Percentiles rank a stretch among this genome's conserved stretches.
Conservation (phyloP, 2,888 invertebrate genomes). For the Trachelus stipa region DNA sequence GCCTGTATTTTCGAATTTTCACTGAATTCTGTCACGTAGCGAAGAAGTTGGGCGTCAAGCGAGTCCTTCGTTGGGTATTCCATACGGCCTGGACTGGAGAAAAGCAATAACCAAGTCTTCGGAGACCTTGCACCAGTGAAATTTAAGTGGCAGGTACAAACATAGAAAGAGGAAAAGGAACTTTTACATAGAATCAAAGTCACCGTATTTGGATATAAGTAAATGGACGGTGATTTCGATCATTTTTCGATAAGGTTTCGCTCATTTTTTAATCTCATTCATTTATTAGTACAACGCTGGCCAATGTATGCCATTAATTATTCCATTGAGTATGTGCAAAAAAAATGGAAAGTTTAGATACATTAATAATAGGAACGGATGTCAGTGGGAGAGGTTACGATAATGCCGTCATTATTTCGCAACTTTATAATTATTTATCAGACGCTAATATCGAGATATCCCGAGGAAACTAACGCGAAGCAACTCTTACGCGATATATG, state of each 20-base stretch:
- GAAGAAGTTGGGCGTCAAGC: background rate
- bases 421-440: background rate
- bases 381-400: background rate
- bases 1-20: background rate
- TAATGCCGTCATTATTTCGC: background rate
- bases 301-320: background rate
- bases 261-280: background rate
- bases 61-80: conserved; percentile 1
- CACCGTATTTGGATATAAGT: background rate
- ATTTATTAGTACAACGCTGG: too few species aligned
- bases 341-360: background rate
- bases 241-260: background rate
- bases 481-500: background rate
- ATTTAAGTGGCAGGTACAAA: background rate
- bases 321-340: background rate
- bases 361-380: background rate
- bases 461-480: background rate
- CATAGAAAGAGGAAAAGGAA: background rate
- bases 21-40: conserved; percentile 6
- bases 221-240: background rate
- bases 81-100: background rate
- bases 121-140: background rate
- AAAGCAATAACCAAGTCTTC: background rate
- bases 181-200: background rate
- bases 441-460: background rate